Evolutionary conservation across 2,888 invertebrate species (phyloP).

Genomic region (Micoletzkya japonica): DNA sequence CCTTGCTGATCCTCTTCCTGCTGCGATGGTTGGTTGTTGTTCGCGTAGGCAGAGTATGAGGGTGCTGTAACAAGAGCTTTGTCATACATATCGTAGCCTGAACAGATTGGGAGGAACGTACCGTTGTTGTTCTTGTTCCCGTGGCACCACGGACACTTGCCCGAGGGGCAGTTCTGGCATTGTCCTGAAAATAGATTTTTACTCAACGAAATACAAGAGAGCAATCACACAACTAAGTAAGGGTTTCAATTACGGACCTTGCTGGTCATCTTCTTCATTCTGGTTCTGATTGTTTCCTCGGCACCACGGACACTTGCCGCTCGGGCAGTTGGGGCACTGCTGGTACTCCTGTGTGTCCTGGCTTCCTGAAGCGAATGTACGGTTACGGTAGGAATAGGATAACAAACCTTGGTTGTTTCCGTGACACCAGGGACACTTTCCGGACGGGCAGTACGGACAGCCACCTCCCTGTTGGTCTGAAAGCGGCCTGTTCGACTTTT

Average conservation of each 20-base stretch:
- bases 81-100: not conserved
- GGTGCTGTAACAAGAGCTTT: not conserved
- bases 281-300: not conserved
- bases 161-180: slow-evolving; percentile 23
- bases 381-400: too few relatives aligned
- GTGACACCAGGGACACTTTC: slow-evolving; percentile 29
- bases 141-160: slow-evolving; percentile 26
- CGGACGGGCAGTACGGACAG: slow-evolving; percentile 24
- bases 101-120: not conserved
- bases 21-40: too few relatives aligned
- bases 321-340: not conserved
- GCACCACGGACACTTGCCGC: slow-evolving; percentile 15
- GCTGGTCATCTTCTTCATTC: not conserved
- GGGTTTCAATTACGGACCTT: slow-evolving; percentile 3
- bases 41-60: too few relatives aligned
- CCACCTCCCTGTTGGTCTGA: not conserved
- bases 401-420: not conserved
- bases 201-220: too few relatives aligned
- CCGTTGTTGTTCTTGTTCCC: not conserved
- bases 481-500: too few relatives aligned
- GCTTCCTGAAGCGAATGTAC: not conserved
- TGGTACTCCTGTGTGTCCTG: not conserved
- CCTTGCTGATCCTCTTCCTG: too few relatives aligned
- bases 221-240: not conserved
- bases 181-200: too few relatives aligned